Conservation (phyloP, 2,888 invertebrate genomes). For the Bellardia pandia region DNA sequence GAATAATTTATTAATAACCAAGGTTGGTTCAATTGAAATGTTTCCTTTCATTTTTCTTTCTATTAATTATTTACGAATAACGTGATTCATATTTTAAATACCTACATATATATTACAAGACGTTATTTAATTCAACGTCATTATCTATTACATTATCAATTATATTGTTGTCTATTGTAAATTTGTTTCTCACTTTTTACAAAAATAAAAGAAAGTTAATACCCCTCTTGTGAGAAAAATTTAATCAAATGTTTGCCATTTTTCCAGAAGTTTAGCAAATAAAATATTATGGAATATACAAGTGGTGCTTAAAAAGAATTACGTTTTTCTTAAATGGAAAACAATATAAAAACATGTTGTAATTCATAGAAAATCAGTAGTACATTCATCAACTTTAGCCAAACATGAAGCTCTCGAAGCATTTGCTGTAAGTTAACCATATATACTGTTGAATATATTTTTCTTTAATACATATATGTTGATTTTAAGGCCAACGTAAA, state of each 20-base stretch:
- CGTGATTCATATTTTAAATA: not conserved
- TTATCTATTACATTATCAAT: not conserved
- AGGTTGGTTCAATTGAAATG: too few species aligned
- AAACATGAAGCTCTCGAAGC: constrained; percentile 75
- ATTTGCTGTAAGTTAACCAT: constrained; percentile 72
- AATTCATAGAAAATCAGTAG: not conserved
- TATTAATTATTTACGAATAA: not conserved
- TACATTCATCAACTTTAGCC: not conserved
- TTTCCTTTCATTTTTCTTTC: too few species aligned
- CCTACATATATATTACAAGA: not conserved
- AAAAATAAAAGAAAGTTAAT: not conserved
- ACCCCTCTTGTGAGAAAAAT: constrained; percentile 1
- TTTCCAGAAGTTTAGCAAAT: not conserved
- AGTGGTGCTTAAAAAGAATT: not conserved
- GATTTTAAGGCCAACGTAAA: constrained; percentile 38
- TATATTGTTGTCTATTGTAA: not conserved
- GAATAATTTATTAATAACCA: too few species aligned
- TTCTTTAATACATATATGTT: not conserved
- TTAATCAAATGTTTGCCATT: not conserved
- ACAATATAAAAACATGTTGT: constrained; percentile 17
- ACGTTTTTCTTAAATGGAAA: not conserved
- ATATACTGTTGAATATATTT: not conserved
- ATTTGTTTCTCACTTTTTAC: not conserved
- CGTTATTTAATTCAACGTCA: not conserved
- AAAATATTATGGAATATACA: not conserved